A percentile compares a stretch with the other conserved stretches of the same genome.
Evolutionary conservation across 2,113 vertebrate species (phyloP).

Genomic region (Gymnorhina tibicen): DNA sequence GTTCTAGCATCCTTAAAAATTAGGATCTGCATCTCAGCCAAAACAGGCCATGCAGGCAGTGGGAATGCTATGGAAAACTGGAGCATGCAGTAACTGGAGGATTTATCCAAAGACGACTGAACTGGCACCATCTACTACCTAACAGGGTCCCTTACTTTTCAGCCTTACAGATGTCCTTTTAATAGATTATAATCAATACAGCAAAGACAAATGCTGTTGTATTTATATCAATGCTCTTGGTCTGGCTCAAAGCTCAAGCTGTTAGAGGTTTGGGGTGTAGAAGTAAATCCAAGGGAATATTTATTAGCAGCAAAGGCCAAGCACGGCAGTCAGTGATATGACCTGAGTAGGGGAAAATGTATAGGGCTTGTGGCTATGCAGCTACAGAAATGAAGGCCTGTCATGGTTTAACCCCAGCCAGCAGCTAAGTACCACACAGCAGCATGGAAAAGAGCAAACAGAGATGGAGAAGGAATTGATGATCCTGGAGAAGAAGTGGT

Average conservation of each 20-base stretch:
- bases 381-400: background rate
- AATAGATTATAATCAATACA: background rate
- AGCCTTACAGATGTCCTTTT: background rate
- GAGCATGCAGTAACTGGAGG: background rate
- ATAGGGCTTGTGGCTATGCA: background rate
- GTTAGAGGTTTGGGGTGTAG: background rate
- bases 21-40: background rate
- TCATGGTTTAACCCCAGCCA: background rate
- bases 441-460: background rate
- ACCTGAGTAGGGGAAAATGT: background rate
- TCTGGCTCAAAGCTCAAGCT: background rate
- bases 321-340: background rate
- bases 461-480: background rate
- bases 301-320: background rate
- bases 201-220: background rate
- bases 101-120: background rate
- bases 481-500: background rate
- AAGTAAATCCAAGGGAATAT: background rate
- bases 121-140: background rate
- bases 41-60: accelerated
- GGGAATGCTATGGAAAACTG: background rate
- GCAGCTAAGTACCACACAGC: background rate
- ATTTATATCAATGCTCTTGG: background rate
- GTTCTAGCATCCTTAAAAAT: background rate
- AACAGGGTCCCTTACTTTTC: background rate